Base-by-base conservation (phyloP, 1,140 invertebrate species). In the Psilanteris sp. region DNA sequence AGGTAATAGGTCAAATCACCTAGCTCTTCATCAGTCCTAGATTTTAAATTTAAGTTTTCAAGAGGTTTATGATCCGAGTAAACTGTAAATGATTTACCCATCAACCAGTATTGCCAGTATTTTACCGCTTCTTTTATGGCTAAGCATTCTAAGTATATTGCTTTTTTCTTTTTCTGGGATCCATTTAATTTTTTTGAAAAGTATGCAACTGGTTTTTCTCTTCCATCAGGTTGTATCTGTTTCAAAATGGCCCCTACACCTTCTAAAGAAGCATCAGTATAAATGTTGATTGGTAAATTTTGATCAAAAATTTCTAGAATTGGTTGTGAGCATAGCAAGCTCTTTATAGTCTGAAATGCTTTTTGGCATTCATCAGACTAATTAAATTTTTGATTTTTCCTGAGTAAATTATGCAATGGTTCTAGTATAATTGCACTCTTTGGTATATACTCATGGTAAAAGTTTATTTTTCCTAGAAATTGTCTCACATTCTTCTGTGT, bases 391-490 rank as follows among this genome's bases (percentile, higher is more conserved):
- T 34, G 8, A 13, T 71, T 41, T 62, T 79, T 76, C 50, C 55
- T 61, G 10, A 72, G 4, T 61, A 79, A 24, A 2, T 72, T 76
- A 37, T 76, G 66, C 18, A 78, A 11, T 29, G 70, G 76, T 10
- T 64, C 43, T 32, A 72, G 7, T 13, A 37, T 52, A 18, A 55
- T 59, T 52, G 55, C 15, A 7, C 11, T 57, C 1, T 48, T 36
- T 22, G 29, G 31, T 9, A 77, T 62, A 13, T 50, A 71, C 59
- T 71, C 10, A 11, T 67, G 7, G 29, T 75, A 62, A 36, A 43
- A 70, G 46, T 77, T 77, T 3, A 72, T 67, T 70, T 78, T 78
- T 3, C 75, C 75, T 13, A 74, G 14, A 48, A 78, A 78, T 64
- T 78, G 76, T 31, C 76, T 34, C 1, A 78, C 14, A 31, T 78